phyloP scores from a whole-genome alignment of 30 jellyfish, hydroid and myxozoan species.

The Phacellophora camtschatica region DNA sequence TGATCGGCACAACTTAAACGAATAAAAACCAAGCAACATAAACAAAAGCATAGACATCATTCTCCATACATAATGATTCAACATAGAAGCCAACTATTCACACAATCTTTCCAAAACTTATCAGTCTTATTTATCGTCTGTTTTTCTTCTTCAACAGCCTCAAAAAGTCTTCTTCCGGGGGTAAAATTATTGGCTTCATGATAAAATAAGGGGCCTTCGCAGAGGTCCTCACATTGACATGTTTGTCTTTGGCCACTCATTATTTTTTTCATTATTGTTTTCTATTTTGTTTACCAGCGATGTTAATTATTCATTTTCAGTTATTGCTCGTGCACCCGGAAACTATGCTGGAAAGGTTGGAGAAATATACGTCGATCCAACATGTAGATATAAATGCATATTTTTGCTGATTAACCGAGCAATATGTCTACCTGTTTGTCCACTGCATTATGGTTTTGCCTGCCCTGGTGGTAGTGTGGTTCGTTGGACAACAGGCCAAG shows the following conservation, averaged over 20 bases:
- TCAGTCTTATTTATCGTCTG: background rate
- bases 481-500: constrained; percentile 43
- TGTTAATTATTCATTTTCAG: background rate
- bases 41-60: background rate
- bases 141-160: background rate
- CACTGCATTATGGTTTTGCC: constrained; percentile 63
- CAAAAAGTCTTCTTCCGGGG: background rate
- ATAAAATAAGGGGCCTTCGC: background rate
- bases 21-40: background rate
- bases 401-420: constrained; percentile 55
- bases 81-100: background rate
- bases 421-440: constrained; percentile 66
- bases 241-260: too few relatives aligned
- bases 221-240: background rate
- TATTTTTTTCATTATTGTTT: background rate
- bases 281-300: background rate
- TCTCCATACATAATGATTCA: background rate
- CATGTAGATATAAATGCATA: constrained; percentile 72
- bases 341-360: constrained; percentile 47
- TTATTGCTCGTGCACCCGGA: constrained; percentile 60
- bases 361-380: constrained; percentile 52
- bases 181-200: background rate
- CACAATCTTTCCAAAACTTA: background rate
- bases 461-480: constrained; percentile 62
- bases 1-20: background rate